These are phyloP conservation scores for Argyrosomus regius DNA, from an alignment of 2,797 vertebrate species.

Conservation along the genomic window DNA sequence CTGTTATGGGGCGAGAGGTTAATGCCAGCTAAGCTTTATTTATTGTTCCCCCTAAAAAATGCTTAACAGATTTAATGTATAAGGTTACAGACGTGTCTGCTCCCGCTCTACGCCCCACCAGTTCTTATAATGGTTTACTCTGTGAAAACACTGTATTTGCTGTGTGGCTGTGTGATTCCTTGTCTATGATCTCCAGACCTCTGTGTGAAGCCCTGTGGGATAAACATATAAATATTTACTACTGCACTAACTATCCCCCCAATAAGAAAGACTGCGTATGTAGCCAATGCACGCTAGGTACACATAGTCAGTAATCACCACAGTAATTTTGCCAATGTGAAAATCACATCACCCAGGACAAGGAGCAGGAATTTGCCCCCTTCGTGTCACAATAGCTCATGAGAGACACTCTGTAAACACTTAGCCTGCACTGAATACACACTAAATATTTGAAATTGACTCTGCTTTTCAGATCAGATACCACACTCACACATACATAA, in stretches of 20 bases:
- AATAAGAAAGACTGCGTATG: conserved; percentile 15
- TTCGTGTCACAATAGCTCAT: conserved; percentile 71
- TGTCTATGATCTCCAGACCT: conserved; percentile 45
- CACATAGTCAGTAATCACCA: conserved; percentile 48
- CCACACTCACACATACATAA: background rate
- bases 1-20: conserved; percentile 84
- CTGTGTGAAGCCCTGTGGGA: conserved; percentile 40
- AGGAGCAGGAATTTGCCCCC: conserved; percentile 73
- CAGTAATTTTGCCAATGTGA: conserved; percentile 53
- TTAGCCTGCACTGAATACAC: conserved; percentile 49
- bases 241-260: conserved; percentile 15
- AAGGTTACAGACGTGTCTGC: conserved; percentile 81
- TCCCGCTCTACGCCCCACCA: conserved; percentile 63
- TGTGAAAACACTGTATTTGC: conserved; percentile 65
- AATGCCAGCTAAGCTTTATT: conserved; percentile 89
- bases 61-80: conserved; percentile 86
- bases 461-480: conserved; percentile 24
- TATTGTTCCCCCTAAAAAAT: conserved; percentile 87
- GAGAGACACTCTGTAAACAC: conserved; percentile 78
- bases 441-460: conserved; percentile 49
- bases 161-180: conserved; percentile 39
- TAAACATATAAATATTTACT: conserved; percentile 12
- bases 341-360: conserved; percentile 72
- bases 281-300: conserved; percentile 7
- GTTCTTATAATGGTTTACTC: conserved; percentile 72